A percentile compares a stretch with the other conserved stretches of the same genome.
Evolutionary conservation across 1,140 invertebrate genomes (phyloP).

Genomic region (Drosophila tristis): DNA sequence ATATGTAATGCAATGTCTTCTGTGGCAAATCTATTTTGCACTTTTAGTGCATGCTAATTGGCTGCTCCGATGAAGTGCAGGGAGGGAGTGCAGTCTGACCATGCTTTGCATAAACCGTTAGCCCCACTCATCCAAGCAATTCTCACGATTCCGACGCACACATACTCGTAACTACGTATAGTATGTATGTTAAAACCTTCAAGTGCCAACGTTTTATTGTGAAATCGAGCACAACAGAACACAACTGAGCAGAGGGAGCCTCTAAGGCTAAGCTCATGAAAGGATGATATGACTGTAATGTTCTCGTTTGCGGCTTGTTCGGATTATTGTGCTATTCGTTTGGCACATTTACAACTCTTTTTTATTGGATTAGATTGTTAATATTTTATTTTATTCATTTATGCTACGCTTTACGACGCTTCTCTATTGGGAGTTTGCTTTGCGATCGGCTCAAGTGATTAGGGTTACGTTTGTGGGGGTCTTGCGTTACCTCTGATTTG

Average conservation of each 20-base stretch:
- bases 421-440: conserved; percentile 10
- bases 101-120: conserved; percentile 69
- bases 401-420: conserved; percentile 26
- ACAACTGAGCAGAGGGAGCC: conserved; percentile 6
- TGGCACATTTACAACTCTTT: conserved; percentile 53
- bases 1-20: conserved; percentile 60
- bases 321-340: conserved; percentile 27
- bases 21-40: conserved; percentile 67
- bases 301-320: conserved; percentile 37
- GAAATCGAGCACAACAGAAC: conserved; percentile 11
- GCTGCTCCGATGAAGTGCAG: conserved; percentile 20
- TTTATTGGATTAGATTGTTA: conserved; percentile 58
- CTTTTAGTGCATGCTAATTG: conserved; percentile 79
- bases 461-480: conserved; percentile 24
- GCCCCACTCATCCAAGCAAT: conserved; percentile 34
- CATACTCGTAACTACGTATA: conserved; percentile 32
- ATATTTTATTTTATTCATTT: conserved; percentile 46
- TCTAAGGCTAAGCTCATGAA: conserved; percentile 12
- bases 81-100: conserved; percentile 11
- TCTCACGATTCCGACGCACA: conserved; percentile 60
- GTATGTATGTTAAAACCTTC: conserved; percentile 27
- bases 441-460: conserved; percentile 17
- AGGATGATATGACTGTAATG: conserved; percentile 10
- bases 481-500: not conserved
- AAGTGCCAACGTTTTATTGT: conserved; percentile 57